These are phyloP conservation scores for Megaceryle maxima DNA, from an alignment of 2,113 vertebrate species.

Conservation along the genomic window DNA sequence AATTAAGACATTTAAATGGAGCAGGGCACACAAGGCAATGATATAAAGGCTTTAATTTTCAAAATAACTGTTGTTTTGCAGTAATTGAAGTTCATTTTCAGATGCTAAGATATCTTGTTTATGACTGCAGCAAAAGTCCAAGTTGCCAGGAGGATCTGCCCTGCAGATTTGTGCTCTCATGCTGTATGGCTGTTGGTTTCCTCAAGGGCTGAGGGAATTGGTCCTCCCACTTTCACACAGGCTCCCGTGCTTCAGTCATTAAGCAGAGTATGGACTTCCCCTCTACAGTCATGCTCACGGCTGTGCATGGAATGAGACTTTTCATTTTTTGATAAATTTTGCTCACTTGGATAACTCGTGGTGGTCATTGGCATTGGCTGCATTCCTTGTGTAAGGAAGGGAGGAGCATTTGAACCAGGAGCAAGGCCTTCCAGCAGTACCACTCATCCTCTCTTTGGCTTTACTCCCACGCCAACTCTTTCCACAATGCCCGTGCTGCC, in stretches of 20 bases:
- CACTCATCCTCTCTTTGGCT: neutral
- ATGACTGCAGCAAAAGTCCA: neutral
- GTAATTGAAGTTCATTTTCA: neutral
- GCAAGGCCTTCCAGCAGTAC: neutral
- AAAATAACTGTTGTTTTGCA: neutral
- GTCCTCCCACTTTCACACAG: neutral
- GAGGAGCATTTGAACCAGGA: neutral
- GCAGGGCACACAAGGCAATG: neutral
- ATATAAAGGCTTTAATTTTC: neutral
- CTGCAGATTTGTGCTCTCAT: neutral
- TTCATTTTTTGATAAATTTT: neutral
- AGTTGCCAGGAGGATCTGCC: neutral
- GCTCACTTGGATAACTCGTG: neutral
- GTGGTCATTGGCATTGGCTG: rapidly evolving
- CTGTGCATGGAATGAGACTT: rapidly evolving
- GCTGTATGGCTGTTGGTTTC: neutral
- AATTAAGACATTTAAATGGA: neutral
- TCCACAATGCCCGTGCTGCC: neutral
- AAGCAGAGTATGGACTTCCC: neutral
- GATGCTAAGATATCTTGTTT: neutral
- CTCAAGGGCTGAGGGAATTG: neutral
- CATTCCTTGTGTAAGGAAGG: neutral
- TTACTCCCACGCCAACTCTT: neutral
- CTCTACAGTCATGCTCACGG: rapidly evolving
- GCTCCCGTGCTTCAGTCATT: neutral